These are phyloP conservation scores for Elephas maximus DNA, from an alignment of 2,113 vertebrate species.

Conservation along the genomic window DNA sequence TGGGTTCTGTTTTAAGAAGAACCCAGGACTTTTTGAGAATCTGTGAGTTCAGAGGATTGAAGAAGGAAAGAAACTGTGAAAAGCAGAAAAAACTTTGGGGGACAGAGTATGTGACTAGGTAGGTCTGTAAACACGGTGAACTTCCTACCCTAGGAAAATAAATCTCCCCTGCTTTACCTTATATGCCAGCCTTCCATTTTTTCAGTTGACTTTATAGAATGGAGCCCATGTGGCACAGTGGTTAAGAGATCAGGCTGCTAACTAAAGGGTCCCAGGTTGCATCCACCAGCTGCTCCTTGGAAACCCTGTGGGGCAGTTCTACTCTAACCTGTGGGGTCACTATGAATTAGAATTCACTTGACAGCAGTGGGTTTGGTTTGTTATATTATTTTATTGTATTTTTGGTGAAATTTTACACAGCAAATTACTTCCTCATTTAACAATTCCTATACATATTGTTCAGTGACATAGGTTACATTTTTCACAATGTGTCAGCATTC, in stretches of 20 bases:
- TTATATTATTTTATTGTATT: neutral
- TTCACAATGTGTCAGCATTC: neutral
- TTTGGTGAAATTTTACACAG: neutral
- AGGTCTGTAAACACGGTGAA: neutral
- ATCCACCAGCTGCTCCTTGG: too few relatives aligned
- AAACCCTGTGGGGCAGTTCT: too few relatives aligned
- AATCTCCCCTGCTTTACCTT: neutral
- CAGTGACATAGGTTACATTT: neutral
- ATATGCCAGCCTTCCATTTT: neutral
- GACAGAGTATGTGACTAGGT: neutral
- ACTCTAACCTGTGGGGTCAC: too few relatives aligned
- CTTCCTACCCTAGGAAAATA: neutral
- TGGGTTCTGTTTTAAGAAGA: neutral
- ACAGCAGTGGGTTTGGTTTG: too few relatives aligned
- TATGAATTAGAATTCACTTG: too few relatives aligned
- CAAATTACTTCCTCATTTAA: neutral
- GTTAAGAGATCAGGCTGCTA: too few relatives aligned
- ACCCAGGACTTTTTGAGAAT: neutral
- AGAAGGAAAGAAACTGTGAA: constrained; percentile 41
- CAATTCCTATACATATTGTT: neutral
- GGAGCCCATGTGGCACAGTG: too few relatives aligned
- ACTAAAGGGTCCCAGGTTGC: too few relatives aligned
- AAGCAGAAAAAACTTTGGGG: neutral
- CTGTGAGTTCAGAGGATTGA: neutral
- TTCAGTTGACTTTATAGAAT: neutral